These are phyloP conservation scores for Neodontobutis hainanensis DNA, from an alignment of 2,113 vertebrate species.

Conservation along the genomic window DNA sequence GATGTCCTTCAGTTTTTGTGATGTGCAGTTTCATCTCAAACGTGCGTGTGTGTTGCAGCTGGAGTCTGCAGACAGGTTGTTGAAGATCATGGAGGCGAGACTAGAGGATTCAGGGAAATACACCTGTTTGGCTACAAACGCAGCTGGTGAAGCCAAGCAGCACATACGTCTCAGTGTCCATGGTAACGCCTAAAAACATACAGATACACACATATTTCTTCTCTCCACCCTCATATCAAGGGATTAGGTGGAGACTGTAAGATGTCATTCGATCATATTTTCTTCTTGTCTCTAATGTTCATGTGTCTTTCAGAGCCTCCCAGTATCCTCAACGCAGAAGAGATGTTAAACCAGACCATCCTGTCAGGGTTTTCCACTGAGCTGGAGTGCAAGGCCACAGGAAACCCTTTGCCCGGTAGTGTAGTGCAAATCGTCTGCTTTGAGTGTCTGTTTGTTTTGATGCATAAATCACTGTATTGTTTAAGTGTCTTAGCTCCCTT, in stretches of 20 bases:
- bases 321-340: constrained; percentile 81
- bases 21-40: constrained; percentile 1
- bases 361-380: constrained; percentile 85
- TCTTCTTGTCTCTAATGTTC: constrained; percentile 19
- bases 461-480: background rate
- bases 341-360: constrained; percentile 88
- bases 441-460: background rate
- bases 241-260: constrained; percentile 10
- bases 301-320: constrained; percentile 86
- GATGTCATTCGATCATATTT: constrained; percentile 6
- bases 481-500: background rate
- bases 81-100: constrained; percentile 82
- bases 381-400: constrained; percentile 87
- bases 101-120: constrained; percentile 89
- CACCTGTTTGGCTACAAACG: constrained; percentile 93
- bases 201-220: background rate
- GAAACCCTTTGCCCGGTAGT: constrained; percentile 89
- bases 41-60: constrained; percentile 75
- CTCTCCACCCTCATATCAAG: background rate
- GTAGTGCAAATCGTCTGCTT: background rate
- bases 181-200: constrained; percentile 78
- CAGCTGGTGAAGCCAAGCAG: constrained; percentile 92
- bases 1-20: background rate
- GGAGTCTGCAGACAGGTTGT: constrained; percentile 86
- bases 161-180: constrained; percentile 86